These are phyloP conservation scores for Gadopsis marmoratus DNA, from an alignment of 2,797 vertebrate genomes.

Conservation along the genomic window DNA sequence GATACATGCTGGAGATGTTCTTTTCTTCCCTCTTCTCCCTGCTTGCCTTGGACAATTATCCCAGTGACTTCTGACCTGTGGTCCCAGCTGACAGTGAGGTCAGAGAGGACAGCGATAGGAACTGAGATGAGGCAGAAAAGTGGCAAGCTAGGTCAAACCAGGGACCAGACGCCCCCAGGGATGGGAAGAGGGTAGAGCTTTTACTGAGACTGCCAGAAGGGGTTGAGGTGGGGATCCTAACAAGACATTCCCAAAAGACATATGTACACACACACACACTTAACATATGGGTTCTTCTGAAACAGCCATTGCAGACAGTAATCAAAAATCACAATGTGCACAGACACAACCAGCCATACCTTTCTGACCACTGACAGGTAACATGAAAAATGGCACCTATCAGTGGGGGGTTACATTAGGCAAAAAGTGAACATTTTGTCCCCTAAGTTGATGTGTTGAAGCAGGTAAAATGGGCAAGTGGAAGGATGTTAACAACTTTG, in stretches of 20 bases:
- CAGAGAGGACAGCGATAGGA: slow-evolving; percentile 53
- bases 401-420: no score
- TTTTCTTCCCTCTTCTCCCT: slow-evolving; percentile 1
- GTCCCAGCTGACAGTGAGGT: slow-evolving; percentile 48
- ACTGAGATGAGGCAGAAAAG: slow-evolving; percentile 67
- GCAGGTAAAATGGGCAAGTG: no score
- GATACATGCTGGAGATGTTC: background rate
- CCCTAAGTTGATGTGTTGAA: no score
- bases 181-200: slow-evolving; percentile 11
- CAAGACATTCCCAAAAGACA: slow-evolving; percentile 41
- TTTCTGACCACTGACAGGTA: no score
- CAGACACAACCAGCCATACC: no score
- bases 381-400: no score
- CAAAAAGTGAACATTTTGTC: no score
- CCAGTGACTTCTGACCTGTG: slow-evolving; percentile 58
- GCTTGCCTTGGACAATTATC: slow-evolving; percentile 46
- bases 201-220: slow-evolving; percentile 32
- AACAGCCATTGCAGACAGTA: background rate
- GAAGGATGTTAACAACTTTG: no score
- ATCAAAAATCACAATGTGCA: background rate
- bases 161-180: slow-evolving; percentile 31
- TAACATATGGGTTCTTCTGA: background rate
- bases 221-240: slow-evolving; percentile 40
- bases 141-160: slow-evolving; percentile 47
- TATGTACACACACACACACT: background rate